These are phyloP conservation scores for Escarpia spicata DNA, from an alignment of 2,888 invertebrate genomes.

Conservation along the genomic window DNA sequence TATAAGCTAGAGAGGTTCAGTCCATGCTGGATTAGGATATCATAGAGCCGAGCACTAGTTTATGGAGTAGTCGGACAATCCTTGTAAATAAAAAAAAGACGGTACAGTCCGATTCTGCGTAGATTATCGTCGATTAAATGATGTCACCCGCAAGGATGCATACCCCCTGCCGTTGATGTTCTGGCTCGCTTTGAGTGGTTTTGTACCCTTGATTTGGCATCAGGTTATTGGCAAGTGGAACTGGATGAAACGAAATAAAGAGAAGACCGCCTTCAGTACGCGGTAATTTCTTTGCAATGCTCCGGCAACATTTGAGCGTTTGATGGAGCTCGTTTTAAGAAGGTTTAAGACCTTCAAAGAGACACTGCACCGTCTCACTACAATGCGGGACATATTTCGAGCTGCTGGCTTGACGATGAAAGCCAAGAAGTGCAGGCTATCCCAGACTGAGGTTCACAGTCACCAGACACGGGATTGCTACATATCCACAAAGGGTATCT, in stretches of 20 bases:
- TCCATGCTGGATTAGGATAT: slow-evolving; percentile 27
- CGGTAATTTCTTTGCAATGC: no score
- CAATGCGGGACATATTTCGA: slow-evolving; percentile 24
- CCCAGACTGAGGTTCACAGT: slow-evolving; percentile 25
- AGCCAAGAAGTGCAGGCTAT: slow-evolving; percentile 43
- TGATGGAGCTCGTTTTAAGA: no score
- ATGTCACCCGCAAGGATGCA: no score
- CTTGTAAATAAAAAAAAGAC: slow-evolving; percentile 31
- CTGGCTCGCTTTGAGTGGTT: no score
- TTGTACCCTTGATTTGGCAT: no score
- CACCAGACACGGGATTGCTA: not conserved
- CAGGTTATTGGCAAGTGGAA: no score
- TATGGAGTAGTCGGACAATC: slow-evolving; percentile 13
- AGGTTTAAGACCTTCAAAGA: no score
- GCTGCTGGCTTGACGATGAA: slow-evolving; percentile 43
- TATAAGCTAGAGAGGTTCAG: not conserved
- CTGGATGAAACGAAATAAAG: no score
- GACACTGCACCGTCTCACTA: no score
- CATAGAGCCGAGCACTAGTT: slow-evolving; percentile 26
- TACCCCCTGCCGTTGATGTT: no score
- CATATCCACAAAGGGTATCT: not conserved
- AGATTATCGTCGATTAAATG: slow-evolving; percentile 40
- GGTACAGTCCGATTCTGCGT: slow-evolving; percentile 36
- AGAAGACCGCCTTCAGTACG: no score
- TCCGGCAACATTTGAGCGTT: no score